Evolutionary conservation across 2,797 vertebrate species (phyloP).

Genomic region (Potorous gilbertii): DNA sequence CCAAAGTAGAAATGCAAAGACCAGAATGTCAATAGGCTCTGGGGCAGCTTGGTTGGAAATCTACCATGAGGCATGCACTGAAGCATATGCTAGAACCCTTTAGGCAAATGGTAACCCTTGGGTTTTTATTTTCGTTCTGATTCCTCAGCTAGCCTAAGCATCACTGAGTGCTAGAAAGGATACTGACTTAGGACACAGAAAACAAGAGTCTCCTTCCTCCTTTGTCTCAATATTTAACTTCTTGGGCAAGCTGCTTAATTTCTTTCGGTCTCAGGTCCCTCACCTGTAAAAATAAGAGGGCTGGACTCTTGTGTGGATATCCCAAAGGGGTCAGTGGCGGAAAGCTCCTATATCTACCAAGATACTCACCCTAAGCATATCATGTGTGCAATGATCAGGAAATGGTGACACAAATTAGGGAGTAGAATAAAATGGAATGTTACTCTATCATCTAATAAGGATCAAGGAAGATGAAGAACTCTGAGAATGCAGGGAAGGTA

Average conservation of each 20-base stretch:
- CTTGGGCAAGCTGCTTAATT: background rate
- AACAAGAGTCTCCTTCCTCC: background rate
- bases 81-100: background rate
- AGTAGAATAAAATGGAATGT: background rate
- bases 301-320: background rate
- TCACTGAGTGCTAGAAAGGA: background rate
- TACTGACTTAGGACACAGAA: background rate
- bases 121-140: background rate
- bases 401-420: background rate
- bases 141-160: background rate
- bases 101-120: background rate
- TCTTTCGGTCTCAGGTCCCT: background rate
- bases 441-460: background rate
- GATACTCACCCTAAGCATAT: background rate
- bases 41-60: background rate
- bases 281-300: background rate
- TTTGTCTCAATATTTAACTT: background rate
- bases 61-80: slow-evolving; percentile 14
- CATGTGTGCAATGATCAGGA: background rate
- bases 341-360: background rate
- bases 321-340: background rate
- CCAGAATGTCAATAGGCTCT: background rate
- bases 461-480: background rate
- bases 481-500: background rate
- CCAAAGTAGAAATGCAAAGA: background rate